Base-by-base conservation (phyloP, 2,113 vertebrate genomes). In the Patagioenas fasciata region DNA sequence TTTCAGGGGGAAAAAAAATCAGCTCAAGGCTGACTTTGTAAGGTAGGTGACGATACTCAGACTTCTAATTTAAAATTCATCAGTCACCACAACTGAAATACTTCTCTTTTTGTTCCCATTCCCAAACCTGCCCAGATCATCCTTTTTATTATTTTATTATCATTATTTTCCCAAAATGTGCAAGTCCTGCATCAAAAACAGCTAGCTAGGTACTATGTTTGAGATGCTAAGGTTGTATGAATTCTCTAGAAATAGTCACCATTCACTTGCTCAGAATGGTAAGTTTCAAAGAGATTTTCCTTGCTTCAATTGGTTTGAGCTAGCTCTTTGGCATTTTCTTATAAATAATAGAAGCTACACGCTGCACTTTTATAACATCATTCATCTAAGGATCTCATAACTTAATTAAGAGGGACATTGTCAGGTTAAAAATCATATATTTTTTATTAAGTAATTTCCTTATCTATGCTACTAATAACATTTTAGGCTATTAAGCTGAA, bases 361-460 rank as follows among this genome's bases (percentile, higher is more conserved):
- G 94, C 93, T 82, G 95, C 90, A 94, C 88, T 96, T 95, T 88
- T 97, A 96, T 93, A 97, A 97, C 92, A 97, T 97, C 93, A 97
- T 95, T 96, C 95, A 96, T 97, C 96, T 96, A 86, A 94, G 72
- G 79, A 96, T 85, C 95, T 97, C 93, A 97, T 96, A 97, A 96
- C 96, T 97, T 97, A 97, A 97, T 97, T 97, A 97, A 97, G 89
- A 95, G 90, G 82, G 90, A 97, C 93, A 96, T 26, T 97, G 97
- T 96, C 95, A 96, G 77, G 95, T 97, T 96, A 97, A 96, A 97
- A 97, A 97, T 95, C 95, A 97, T 93, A 96, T 96, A 95, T 96
- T 93, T 96, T 97, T 97, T 89, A 97, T 96, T 97, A 97, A 96
- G 94, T 96, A 97, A 97, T 97, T 97, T 97, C 96, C 96, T 97